Evolutionary conservation across 2,888 invertebrate genomes (phyloP).

Genomic region (Agrochola macilenta): DNA sequence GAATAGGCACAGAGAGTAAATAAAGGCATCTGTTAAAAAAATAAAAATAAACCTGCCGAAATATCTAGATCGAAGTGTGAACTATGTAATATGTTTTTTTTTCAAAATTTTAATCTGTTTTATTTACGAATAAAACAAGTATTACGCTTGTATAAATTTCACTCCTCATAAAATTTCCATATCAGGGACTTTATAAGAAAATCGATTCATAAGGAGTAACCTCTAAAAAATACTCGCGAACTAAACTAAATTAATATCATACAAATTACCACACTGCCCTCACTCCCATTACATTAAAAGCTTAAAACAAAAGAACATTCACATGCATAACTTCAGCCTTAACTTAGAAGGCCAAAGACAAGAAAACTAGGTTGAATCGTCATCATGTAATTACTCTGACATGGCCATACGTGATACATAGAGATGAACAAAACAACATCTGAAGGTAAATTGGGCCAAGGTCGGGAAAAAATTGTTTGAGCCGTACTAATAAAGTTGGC

Average conservation of each 20-base stretch:
- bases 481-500: constrained; percentile 40
- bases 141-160: no score
- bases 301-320: constrained; percentile 4
- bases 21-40: no score
- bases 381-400: constrained; percentile 61
- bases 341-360: constrained; percentile 28
- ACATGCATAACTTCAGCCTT: constrained; percentile 4
- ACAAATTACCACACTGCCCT: neutral
- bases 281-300: neutral
- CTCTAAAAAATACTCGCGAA: neutral
- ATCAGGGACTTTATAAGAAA: no score
- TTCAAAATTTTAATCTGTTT: no score
- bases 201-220: no score
- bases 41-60: no score
- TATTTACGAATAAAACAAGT: no score
- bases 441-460: constrained; percentile 57
- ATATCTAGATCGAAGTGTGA: no score
- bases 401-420: constrained; percentile 30
- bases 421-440: constrained; percentile 56
- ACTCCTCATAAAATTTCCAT: no score
- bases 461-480: constrained; percentile 61
- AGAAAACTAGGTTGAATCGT: constrained; percentile 50
- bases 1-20: no score
- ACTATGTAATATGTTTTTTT: no score
- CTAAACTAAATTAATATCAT: neutral